phyloP scores from a whole-genome alignment of 2,888 invertebrate genomes.

The Sthenelais limicola region DNA sequence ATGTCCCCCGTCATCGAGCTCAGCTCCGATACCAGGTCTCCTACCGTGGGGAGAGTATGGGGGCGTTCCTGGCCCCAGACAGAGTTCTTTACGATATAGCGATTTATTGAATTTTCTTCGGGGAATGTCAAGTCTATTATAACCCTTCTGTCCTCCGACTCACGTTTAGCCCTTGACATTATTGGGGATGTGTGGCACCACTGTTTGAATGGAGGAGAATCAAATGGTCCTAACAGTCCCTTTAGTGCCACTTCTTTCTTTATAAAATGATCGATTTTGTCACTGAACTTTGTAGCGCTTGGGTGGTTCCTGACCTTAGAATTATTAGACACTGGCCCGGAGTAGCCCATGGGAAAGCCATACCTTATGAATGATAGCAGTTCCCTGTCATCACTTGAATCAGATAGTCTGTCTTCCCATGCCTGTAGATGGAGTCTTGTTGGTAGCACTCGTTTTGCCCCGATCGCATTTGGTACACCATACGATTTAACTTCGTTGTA shows the following conservation, averaged over 20 bases:
- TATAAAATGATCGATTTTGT: not conserved
- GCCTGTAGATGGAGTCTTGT: too few species aligned
- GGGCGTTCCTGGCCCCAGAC: not conserved
- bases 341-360: conserved; percentile 6
- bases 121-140: conserved; percentile 3
- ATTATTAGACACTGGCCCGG: not conserved
- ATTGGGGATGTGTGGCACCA: not conserved
- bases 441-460: too few species aligned
- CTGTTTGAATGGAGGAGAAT: not conserved
- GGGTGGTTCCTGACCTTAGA: not conserved
- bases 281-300: not conserved
- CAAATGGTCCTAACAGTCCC: not conserved
- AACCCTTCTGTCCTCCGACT: not conserved
- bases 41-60: conserved; percentile 5
- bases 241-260: not conserved
- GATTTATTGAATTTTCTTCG: not conserved
- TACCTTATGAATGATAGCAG: not conserved
- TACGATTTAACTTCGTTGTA: too few species aligned
- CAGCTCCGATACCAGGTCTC: not conserved
- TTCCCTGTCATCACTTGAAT: not conserved
- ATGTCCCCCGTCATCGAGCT: too few species aligned
- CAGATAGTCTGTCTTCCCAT: not conserved
- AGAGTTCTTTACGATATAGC: not conserved
- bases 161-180: not conserved
- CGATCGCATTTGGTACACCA: too few species aligned